These are phyloP conservation scores for Fissipunctia ypsillon DNA, from an alignment of 2,888 invertebrate species.

Conservation along the genomic window DNA sequence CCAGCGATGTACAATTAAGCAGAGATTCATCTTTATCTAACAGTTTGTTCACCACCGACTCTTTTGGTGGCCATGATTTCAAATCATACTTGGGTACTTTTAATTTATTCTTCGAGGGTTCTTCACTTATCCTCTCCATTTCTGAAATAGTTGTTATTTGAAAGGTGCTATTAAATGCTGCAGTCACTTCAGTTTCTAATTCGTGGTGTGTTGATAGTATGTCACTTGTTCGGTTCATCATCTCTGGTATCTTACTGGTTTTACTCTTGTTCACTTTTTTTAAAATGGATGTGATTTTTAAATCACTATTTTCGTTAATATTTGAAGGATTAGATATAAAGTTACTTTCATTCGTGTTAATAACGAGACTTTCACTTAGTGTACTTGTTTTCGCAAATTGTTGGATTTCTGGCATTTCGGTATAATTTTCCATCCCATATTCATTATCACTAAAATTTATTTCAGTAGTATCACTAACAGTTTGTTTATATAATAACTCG, in stretches of 20 bases:
- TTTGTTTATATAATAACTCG: not conserved
- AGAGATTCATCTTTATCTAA: not conserved
- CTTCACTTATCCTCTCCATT: not conserved
- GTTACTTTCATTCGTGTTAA: not conserved
- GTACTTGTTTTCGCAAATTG: not conserved
- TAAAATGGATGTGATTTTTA: not conserved
- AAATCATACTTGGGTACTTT: not conserved
- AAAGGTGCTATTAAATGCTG: not conserved
- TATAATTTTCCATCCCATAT: not conserved
- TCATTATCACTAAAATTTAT: not conserved
- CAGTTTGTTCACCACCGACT: not conserved
- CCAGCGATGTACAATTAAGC: not conserved
- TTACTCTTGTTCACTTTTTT: too few species aligned
- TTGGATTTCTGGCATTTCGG: not conserved
- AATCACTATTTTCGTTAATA: not conserved
- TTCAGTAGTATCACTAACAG: not conserved
- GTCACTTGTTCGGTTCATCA: not conserved
- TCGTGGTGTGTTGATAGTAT: not conserved
- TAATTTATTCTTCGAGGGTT: not conserved
- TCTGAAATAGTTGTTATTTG: slow-evolving; percentile 13
- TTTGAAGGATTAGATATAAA: not conserved
- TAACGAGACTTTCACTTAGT: not conserved
- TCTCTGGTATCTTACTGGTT: not conserved
- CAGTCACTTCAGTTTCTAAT: not conserved
- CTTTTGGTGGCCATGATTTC: not conserved